Conservation (phyloP, 2,888 invertebrate species). For the Lepidocyrtoides sp. region DNA sequence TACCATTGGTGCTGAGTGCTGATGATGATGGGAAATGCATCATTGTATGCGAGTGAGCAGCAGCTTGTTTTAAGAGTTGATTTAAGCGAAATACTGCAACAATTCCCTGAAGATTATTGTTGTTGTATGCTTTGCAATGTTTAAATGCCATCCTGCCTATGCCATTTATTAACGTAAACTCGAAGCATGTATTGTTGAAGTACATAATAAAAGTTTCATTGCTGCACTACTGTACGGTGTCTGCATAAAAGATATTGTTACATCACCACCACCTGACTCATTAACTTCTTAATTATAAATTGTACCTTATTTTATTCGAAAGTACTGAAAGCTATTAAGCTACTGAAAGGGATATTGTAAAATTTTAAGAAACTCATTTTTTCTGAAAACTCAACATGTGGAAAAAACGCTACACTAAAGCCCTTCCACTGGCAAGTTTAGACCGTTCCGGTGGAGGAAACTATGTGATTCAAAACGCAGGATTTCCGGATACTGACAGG, state of each 20-base stretch:
- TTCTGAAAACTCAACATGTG: constrained; percentile 6
- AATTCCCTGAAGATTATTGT: neutral
- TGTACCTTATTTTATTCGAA: neutral
- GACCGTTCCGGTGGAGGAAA: constrained; percentile 21
- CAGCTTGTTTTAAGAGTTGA: neutral
- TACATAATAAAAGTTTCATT: neutral
- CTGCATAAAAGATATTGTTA: neutral
- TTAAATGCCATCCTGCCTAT: too few relatives aligned
- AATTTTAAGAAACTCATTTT: neutral
- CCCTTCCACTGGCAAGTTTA: constrained; percentile 39
- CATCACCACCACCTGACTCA: constrained; percentile 33
- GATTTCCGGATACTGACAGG: neutral
- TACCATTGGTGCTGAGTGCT: too few relatives aligned
- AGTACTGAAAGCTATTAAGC: neutral
- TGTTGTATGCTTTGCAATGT: neutral
- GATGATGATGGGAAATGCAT: too few relatives aligned
- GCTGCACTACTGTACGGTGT: neutral
- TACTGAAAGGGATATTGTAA: neutral
- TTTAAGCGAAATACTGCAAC: neutral
- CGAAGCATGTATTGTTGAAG: neutral
- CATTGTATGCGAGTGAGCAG: too few relatives aligned
- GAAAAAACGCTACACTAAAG: constrained; percentile 33
- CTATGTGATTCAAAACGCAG: constrained; percentile 50
- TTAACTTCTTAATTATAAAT: neutral
- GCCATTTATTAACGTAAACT: neutral